A percentile compares a stretch with the other conserved stretches of the same genome.
These are phyloP conservation scores for Prunella fulvescens DNA, from an alignment of 2,113 vertebrate species.

Conservation along the genomic window DNA sequence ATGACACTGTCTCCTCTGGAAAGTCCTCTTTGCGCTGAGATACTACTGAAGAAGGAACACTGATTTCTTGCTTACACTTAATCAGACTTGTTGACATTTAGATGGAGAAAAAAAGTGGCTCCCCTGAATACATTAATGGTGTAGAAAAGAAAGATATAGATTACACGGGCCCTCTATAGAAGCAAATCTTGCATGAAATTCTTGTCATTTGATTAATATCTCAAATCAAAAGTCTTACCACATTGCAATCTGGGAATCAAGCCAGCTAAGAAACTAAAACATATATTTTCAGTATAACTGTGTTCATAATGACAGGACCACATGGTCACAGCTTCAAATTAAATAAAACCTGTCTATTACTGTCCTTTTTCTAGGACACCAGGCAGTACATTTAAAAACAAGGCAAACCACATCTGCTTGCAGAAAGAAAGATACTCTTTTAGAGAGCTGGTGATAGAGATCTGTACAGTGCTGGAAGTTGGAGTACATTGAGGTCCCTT, in stretches of 20 bases:
- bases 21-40: not conserved
- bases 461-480: not conserved
- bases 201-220: slow-evolving; percentile 56
- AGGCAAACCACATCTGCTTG: not conserved
- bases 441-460: not conserved
- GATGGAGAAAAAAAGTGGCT: not conserved
- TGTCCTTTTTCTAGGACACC: not conserved
- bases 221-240: slow-evolving; percentile 56
- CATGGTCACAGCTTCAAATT: slow-evolving; percentile 30
- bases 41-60: slow-evolving; percentile 20
- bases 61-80: slow-evolving; percentile 57
- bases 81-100: slow-evolving; percentile 63
- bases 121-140: slow-evolving; percentile 24
- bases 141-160: slow-evolving; percentile 62
- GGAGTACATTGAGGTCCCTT: not conserved
- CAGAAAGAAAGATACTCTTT: not conserved
- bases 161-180: slow-evolving; percentile 11
- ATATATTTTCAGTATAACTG: slow-evolving; percentile 40
- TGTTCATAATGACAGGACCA: slow-evolving; percentile 38
- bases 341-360: slow-evolving; percentile 19
- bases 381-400: not conserved
- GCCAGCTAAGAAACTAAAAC: slow-evolving; percentile 52
- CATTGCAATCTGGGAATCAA: slow-evolving; percentile 51
- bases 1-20: not conserved
- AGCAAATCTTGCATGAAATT: slow-evolving; percentile 14